Percentiles rank a stretch among this genome's conserved stretches.
These are phyloP conservation scores for Emydura subglobosa DNA, from an alignment of 2,113 vertebrate genomes.

Conservation along the genomic window DNA sequence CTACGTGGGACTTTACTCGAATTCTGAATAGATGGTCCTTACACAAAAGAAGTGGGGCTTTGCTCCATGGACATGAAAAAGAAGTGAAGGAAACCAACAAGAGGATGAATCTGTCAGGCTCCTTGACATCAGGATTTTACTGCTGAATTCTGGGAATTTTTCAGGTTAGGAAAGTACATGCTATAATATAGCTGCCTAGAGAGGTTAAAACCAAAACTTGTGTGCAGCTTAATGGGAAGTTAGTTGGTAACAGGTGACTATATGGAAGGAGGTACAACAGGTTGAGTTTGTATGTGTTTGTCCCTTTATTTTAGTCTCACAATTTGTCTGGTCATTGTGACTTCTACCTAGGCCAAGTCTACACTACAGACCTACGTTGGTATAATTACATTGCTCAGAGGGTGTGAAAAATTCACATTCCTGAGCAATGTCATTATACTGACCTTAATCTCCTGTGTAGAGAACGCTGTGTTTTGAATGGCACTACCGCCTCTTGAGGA, in stretches of 20 bases:
- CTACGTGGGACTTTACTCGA: fast-evolving
- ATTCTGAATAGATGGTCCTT: fast-evolving
- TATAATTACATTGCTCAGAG: background rate
- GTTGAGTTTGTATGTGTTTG: background rate
- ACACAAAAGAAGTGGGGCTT: background rate
- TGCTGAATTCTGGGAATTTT: background rate
- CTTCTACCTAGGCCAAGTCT: background rate
- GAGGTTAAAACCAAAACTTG: background rate
- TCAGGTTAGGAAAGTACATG: background rate
- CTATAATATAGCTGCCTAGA: fast-evolving
- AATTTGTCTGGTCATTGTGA: background rate
- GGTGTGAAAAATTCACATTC: too few species aligned
- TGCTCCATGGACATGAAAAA: background rate
- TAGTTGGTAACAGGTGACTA: fast-evolving
- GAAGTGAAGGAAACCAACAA: background rate
- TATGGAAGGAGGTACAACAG: background rate
- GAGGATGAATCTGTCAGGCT: fast-evolving
- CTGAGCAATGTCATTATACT: too few species aligned
- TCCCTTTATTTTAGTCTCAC: conserved; percentile 23
- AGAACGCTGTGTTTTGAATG: background rate
- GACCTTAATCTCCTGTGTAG: background rate
- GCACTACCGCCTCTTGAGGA: background rate
- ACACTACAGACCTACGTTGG: background rate
- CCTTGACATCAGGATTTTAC: background rate
- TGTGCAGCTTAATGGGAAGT: background rate